Percentiles rank a stretch among this genome's conserved stretches.
phyloP scores from a whole-genome alignment of 2,797 vertebrate genomes.

The Glossophaga mutica region DNA sequence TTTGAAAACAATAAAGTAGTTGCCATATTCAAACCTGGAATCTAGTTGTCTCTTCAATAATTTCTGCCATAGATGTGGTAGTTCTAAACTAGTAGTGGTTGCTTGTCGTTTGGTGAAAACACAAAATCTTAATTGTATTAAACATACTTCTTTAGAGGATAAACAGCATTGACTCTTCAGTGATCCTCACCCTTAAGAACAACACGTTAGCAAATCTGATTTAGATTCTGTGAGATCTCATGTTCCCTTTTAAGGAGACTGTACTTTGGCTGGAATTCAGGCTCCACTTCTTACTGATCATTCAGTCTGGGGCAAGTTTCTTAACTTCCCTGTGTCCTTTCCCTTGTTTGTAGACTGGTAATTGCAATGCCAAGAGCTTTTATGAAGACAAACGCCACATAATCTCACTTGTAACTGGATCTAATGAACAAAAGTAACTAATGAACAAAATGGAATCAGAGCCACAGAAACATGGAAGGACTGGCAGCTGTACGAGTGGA shows the following conservation, averaged over 20 bases:
- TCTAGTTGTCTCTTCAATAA: slow-evolving; percentile 34
- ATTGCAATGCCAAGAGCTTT: neutral
- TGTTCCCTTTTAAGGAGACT: neutral
- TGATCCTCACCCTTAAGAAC: neutral
- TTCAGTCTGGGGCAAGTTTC: neutral
- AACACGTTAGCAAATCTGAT: neutral
- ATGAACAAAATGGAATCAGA: neutral
- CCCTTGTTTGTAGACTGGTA: neutral
- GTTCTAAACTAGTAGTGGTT: neutral
- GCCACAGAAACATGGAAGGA: neutral
- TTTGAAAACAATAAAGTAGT: slow-evolving; percentile 98
- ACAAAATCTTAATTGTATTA: neutral
- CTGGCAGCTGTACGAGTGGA: neutral
- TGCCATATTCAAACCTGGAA: slow-evolving; percentile 84
- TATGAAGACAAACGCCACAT: neutral
- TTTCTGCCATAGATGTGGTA: neutral
- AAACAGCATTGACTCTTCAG: neutral
- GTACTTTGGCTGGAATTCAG: neutral
- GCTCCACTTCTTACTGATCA: neutral
- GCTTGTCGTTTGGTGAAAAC: neutral
- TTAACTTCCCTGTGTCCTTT: neutral
- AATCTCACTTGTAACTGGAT: neutral
- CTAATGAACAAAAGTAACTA: neutral
- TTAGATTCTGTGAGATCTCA: neutral
- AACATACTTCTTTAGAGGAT: neutral